Conservation (phyloP, 2,113 vertebrate species). For the Rhadina sibilatrix region DNA sequence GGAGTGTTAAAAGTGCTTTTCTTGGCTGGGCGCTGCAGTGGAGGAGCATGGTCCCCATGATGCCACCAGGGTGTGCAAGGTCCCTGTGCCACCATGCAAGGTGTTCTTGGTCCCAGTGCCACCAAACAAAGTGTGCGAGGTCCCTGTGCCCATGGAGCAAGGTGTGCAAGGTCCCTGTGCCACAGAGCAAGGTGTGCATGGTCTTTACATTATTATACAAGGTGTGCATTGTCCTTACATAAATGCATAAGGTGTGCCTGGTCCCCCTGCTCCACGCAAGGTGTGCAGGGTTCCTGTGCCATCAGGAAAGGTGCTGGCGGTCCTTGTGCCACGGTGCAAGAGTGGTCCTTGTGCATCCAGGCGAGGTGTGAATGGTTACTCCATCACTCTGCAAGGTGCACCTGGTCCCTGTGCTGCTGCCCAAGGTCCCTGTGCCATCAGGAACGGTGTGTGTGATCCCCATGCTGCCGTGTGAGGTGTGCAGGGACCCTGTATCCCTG, state of each 20-base stretch:
- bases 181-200: background rate
- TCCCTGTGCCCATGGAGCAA: background rate
- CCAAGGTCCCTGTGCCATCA: background rate
- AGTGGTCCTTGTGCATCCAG: background rate
- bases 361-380: background rate
- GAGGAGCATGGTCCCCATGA: background rate
- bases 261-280: fast-evolving
- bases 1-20: background rate
- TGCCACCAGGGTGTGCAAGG: background rate
- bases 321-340: background rate
- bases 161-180: background rate
- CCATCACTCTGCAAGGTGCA: background rate
- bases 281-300: background rate
- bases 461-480: fast-evolving
- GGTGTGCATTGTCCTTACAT: background rate
- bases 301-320: background rate
- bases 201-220: background rate
- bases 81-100: background rate
- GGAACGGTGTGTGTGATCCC: background rate
- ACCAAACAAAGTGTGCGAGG: background rate
- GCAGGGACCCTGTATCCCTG: fast-evolving
- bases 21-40: background rate
- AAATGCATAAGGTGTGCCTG: background rate
- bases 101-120: fast-evolving
- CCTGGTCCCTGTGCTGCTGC: background rate